Percentiles rank a stretch among this genome's conserved stretches.
phyloP scores from a whole-genome alignment of 2,797 vertebrate species.

The Hapalemur alaotrensis region DNA sequence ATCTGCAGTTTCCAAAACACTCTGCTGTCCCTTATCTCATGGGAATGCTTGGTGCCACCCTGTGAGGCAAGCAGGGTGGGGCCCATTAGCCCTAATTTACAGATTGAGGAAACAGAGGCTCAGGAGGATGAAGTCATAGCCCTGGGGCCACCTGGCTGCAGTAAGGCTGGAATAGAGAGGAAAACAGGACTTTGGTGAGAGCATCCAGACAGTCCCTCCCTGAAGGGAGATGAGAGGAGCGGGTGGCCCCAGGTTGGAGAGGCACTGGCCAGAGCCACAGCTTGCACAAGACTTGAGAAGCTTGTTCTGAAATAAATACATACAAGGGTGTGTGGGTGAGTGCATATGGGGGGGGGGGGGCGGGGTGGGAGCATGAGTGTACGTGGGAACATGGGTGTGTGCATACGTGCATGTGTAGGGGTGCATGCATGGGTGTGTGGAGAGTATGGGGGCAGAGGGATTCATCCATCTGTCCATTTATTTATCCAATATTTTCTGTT shows the following conservation, averaged over 20 bases:
- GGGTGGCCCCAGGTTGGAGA: not conserved
- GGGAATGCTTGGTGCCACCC: conserved; percentile 55
- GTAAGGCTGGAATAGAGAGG: not conserved
- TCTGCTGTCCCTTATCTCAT: conserved; percentile 40
- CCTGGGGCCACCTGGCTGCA: not conserved
- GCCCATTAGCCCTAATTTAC: conserved; percentile 29
- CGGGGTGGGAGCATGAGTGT: not conserved
- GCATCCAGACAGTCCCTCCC: not conserved
- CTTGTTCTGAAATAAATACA: conserved; percentile 35
- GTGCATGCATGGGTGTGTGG: not conserved
- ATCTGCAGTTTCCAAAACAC: conserved; percentile 47
- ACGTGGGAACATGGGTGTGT: no score
- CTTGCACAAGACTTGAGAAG: conserved; percentile 27
- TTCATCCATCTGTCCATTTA: not conserved
- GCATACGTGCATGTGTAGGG: not conserved
- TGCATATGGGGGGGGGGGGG: not conserved
- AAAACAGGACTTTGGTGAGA: conserved; percentile 2
- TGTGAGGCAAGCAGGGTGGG: conserved; percentile 52
- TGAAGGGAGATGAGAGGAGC: not conserved
- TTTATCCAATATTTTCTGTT: not conserved
- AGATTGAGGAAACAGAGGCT: conserved; percentile 37
- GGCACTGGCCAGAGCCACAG: not conserved
- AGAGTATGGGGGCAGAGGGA: not conserved
- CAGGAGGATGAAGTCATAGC: conserved; percentile 62
- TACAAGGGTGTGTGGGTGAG: not conserved